Evolutionary conservation across 2,797 vertebrate genomes (phyloP).

Genomic region (Argentina silus): DNA sequence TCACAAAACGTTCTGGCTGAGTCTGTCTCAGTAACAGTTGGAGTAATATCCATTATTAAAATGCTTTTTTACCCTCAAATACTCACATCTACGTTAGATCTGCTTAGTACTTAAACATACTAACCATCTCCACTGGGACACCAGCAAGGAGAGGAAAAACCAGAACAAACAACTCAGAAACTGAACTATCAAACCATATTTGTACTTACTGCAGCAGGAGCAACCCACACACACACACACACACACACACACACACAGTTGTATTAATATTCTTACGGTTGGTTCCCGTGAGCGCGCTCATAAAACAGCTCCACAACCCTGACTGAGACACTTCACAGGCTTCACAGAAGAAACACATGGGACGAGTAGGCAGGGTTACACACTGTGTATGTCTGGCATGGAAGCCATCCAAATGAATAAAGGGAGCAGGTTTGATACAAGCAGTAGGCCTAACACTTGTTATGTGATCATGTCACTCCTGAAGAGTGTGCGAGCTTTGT

Average conservation of each 20-base stretch:
- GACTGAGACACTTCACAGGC: too few species aligned
- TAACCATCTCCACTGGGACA: slow-evolving; percentile 59
- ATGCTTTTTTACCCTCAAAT: slow-evolving; percentile 28
- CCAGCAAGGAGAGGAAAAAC: slow-evolving; percentile 34
- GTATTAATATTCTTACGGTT: background rate
- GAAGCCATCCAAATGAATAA: slow-evolving; percentile 20
- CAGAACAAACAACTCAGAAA: slow-evolving; percentile 68
- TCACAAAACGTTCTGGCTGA: too few species aligned
- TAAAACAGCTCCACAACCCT: background rate
- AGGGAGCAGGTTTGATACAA: background rate
- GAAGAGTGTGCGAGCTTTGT: background rate
- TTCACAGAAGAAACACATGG: background rate
- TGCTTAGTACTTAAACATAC: slow-evolving; percentile 39
- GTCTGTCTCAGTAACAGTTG: slow-evolving; percentile 58
- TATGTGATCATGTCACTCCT: background rate
- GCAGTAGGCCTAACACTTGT: background rate
- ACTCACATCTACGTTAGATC: slow-evolving; percentile 39
- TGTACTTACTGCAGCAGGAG: slow-evolving; percentile 58
- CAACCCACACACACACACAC: too few species aligned
- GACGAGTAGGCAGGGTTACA: slow-evolving; percentile 2
- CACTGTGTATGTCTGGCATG: background rate
- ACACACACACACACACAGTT: background rate
- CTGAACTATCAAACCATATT: slow-evolving; percentile 73
- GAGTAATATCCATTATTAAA: slow-evolving; percentile 55
- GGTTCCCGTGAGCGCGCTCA: background rate